Evolutionary conservation across 1,140 invertebrate species (phyloP), one percentile per base, ranked within the genome.

Genomic region (Ceratosolen fusciceps): DNA sequence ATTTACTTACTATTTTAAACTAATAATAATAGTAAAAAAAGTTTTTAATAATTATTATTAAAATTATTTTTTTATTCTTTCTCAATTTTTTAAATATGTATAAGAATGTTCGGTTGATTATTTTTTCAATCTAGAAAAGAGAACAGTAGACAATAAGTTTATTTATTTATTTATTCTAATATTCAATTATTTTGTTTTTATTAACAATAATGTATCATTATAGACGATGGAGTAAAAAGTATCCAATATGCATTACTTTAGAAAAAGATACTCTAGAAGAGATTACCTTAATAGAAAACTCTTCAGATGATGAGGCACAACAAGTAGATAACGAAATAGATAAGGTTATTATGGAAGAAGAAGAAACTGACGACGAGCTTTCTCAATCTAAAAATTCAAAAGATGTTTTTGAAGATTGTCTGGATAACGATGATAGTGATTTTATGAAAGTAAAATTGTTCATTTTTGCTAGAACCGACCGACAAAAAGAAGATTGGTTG

Each of bases 401-500:
- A 74, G 89, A 86, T 60, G 83, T 88, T 43, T 89, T 89, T 24
- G 85, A 87, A 49, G 87, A 89, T 62, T 87, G 86, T 39, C 86
- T 83, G 39, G 87, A 91, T 52, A 87, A 85, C 26, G 65, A 77
- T 0, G 81, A 86, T 37, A 81, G 85, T 9, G 83, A 84, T 21
- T 83, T 83, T 68, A 77, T 81, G 75, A 58, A 89, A 85, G 83
- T 87, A 83, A 90, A 88, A 88, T 86, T 91, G 24, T 94, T 93
- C 85, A 87, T 98, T 71, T 98, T 98, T 90, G 93, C 95, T 4
- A 91, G 96, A 80, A 94, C 95, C 71, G 94, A 95, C 84, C 90
- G 96, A 67, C 96, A 98, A 83, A 98, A 98, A 88, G 96, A 98
- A 90, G 94, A 97, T 83, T 98, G 97, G 96, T 83, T 98, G 97